Base-by-base conservation (phyloP, 2,113 vertebrate species). In the Kryptolebias marmoratus region DNA sequence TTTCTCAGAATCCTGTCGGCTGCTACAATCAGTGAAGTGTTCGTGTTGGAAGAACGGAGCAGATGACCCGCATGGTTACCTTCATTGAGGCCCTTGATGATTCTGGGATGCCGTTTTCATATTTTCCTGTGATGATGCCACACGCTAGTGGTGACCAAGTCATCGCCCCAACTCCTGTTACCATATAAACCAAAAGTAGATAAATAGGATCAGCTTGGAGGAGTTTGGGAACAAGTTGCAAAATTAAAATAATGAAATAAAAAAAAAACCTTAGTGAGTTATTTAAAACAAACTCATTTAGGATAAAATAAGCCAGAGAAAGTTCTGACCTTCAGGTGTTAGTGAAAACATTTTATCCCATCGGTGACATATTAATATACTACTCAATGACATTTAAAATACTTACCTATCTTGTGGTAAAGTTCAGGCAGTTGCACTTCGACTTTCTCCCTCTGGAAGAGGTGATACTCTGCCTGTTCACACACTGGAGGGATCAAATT, bases 61-160 rank as follows among this genome's bases (percentile, higher is more conserved):
- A 11, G 18, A 42, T 11, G 18, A 61, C 45, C 27, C 42, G 59
- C 5, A 1, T 5, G 27, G 30, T n/a, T 94, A 99, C 98, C 96
- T 99, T 99, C 80, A 99, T 93, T 0, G 98, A 97, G 42, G 98
- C 98, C 84, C 98, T 94, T 60, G 98, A 97, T 73, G 94, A 94
- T 80, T 99, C 97, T 54, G 98, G 98, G 75, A 99, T 97, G 28
- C 97, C 97, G 0, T 96, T 98, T 83, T 97, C 96, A 0, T 99
- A 99, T 93, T 99, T 99, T 75, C 98, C 98, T 54, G 95, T 96
- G 91, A 99, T 98, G 93, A 99, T 96, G 72, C 98, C 98, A 60
- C 98, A 99, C 36, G 98, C 98, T 31, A 99, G 94, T 0, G 98
- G 98, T 42, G 98, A 99, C 98, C 98, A 99, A 0, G 98, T 99